Evolutionary conservation across 2,888 invertebrate species (phyloP).

Genomic region (Lasioglossum lativentre): DNA sequence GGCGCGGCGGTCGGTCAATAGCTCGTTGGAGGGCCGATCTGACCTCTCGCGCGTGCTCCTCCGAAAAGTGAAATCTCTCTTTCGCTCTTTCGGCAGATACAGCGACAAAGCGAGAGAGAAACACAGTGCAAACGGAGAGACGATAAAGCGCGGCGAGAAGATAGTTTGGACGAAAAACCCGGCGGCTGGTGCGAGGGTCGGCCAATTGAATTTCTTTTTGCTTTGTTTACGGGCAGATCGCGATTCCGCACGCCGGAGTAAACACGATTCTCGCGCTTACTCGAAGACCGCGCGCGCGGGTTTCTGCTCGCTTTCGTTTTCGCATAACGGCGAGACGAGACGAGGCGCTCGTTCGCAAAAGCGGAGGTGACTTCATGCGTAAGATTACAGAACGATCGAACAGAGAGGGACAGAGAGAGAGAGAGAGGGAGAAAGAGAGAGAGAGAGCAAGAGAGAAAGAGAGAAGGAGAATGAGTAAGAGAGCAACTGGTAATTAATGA

Average conservation of each 20-base stretch:
- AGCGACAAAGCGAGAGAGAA: not conserved
- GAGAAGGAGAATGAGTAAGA: too few relatives aligned
- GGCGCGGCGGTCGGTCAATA: not conserved
- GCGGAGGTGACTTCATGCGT: conserved; percentile 61
- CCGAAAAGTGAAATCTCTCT: not conserved
- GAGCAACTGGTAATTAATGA: conserved; percentile 42
- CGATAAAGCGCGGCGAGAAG: not conserved
- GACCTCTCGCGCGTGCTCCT: not conserved
- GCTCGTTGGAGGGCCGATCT: not conserved
- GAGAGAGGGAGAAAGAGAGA: not conserved
- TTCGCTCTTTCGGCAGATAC: not conserved
- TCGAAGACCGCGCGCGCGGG: not conserved
- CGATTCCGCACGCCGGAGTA: not conserved
- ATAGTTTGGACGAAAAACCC: conserved; percentile 4
- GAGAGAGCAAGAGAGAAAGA: too few relatives aligned
- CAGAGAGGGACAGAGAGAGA: not conserved
- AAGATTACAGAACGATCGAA: conserved; percentile 32
- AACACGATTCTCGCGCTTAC: not conserved
- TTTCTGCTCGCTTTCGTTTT: not conserved
- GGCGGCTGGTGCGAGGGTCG: not conserved
- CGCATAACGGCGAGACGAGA: not conserved
- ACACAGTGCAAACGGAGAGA: not conserved
- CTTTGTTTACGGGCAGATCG: conserved; percentile 11
- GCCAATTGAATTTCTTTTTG: conserved; percentile 41
- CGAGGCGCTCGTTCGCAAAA: conserved; percentile 23